A percentile compares a stretch with the other conserved stretches of the same genome.
Conservation (phyloP, 2,797 vertebrate genomes). For the Anguilla obscura region DNA sequence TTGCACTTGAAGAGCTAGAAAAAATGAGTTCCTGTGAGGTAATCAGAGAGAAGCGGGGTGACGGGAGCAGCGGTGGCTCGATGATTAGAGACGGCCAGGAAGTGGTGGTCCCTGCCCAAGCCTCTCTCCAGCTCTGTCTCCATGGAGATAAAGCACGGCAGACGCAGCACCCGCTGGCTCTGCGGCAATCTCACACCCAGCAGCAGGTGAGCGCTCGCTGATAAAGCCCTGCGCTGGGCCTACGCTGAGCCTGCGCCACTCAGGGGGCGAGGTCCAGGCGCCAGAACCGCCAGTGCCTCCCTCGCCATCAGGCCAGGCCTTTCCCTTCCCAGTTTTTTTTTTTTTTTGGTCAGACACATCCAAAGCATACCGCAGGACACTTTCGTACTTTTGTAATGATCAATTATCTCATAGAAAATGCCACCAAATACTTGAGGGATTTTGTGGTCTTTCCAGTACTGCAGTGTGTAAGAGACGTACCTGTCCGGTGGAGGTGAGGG, state of each 20-base stretch:
- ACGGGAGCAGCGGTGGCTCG: background rate
- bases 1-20: background rate
- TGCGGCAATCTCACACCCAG: background rate
- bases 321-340: background rate
- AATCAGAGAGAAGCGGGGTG: background rate
- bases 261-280: background rate
- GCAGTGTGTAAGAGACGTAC: constrained; percentile 49
- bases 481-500: constrained; percentile 81
- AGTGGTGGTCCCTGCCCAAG: background rate
- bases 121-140: background rate
- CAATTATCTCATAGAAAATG: background rate
- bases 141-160: background rate
- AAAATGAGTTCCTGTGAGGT: background rate
- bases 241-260: background rate
- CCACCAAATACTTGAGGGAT: background rate
- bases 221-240: background rate
- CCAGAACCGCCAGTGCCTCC: background rate
- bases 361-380: background rate
- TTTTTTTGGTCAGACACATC: background rate
- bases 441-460: background rate
- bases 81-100: background rate
- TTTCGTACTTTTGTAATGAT: background rate
- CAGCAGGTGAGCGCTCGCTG: background rate
- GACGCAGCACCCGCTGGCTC: background rate
- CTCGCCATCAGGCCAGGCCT: background rate